Percentiles rank a stretch among this genome's conserved stretches.
phyloP scores from a whole-genome alignment of 2,797 vertebrate genomes.

The Fistularia commersonii region DNA sequence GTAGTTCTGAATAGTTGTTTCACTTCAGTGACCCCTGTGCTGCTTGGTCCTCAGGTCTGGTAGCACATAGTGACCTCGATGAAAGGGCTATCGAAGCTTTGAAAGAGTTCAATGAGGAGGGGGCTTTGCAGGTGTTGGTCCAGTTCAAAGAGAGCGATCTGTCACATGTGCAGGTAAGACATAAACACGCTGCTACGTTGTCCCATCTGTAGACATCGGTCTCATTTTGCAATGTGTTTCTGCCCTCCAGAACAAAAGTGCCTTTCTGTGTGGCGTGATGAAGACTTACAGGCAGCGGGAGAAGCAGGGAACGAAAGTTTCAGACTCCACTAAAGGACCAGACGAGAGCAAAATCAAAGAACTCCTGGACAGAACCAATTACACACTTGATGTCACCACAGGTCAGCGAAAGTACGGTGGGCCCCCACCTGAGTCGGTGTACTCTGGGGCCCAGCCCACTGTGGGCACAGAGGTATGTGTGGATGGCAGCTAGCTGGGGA shows the following conservation, averaged over 20 bases:
- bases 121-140: slow-evolving; percentile 91
- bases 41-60: slow-evolving; percentile 77
- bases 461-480: slow-evolving; percentile 87
- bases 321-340: slow-evolving; percentile 93
- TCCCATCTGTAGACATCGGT: no score
- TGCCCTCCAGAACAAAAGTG: slow-evolving; percentile 92
- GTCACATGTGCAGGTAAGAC: slow-evolving; percentile 93
- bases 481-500: neutral
- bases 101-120: slow-evolving; percentile 98
- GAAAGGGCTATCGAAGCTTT: slow-evolving; percentile 96
- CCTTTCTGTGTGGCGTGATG: slow-evolving; percentile 98
- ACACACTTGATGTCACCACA: slow-evolving; percentile 95
- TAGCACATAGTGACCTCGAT: slow-evolving; percentile 96
- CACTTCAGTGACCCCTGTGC: neutral
- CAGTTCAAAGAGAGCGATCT: slow-evolving; percentile 99
- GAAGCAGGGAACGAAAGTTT: slow-evolving; percentile 95
- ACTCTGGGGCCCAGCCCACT: slow-evolving; percentile 87
- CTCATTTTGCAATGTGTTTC: neutral
- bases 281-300: slow-evolving; percentile 98
- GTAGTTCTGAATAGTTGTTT: no score
- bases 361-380: slow-evolving; percentile 90
- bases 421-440: slow-evolving; percentile 88
- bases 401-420: slow-evolving; percentile 96
- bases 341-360: slow-evolving; percentile 95
- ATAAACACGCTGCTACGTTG: neutral